Evolutionary conservation across 2,888 invertebrate genomes (phyloP), one percentile per base, ranked within the genome.

Genomic region (Acleris holmiana): DNA sequence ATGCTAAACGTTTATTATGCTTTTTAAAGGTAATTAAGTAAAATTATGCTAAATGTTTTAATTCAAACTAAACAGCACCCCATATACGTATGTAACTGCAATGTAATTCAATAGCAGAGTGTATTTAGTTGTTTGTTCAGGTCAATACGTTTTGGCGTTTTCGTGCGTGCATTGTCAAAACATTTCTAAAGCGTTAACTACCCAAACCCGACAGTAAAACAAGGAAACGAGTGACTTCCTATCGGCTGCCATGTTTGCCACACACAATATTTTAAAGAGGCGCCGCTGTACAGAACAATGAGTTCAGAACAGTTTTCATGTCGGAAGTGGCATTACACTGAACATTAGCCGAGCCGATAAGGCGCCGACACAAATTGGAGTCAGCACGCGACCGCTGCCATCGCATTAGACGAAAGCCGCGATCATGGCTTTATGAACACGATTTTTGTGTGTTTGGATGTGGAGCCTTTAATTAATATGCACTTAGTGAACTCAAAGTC

Each of bases 251-350:
- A 44, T 63, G 67, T 66, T 66, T 57, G 56, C 71, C 76, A 74
- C 74, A 76, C 74, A 76, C 74, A 78, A 76, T 79, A 76, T 76
- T 80, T 79, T 78, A 81, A 82, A 80, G 76, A 79, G 73, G 50
- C 64, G 29, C 29, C 23, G 67, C 74, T 76, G 72, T 73, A 69
- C 73, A 77, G 79, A 81, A 87, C 83, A 85, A 86, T 83, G 80
- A 82, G 81, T 80, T 82, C 74, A 69, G 82, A 86, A 81, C 83
- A 83, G 88, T 86, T 88, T 88, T 86, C 87, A 86, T 89, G 91
- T 89, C 91, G 90, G 91, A 90, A 90, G 86, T 83, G 77, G 85
- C 79, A 88, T 90, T 89, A 91, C 88, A 86, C 83, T 86, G 84
- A 87, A 87, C 89, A 90, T 91, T 90, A 90, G 88, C 86, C 76